phyloP scores from a whole-genome alignment of 2,797 vertebrate species.

The Syngnathus acus region DNA sequence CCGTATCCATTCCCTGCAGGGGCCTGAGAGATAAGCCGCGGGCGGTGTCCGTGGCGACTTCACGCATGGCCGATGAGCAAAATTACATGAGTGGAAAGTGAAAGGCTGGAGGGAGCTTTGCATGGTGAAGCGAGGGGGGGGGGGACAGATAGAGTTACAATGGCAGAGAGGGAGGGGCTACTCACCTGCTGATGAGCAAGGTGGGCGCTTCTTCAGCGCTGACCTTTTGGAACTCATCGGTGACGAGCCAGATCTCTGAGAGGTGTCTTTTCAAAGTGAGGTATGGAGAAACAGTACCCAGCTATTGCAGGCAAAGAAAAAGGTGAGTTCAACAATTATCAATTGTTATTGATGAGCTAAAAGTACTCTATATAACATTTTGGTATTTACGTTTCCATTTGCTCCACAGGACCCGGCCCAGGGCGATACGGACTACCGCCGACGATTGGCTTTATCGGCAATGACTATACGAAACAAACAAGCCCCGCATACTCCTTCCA shows the following conservation, averaged over 20 bases:
- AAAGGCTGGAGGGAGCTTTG: conserved; percentile 17
- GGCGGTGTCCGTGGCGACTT: conserved; percentile 52
- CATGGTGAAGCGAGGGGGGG: conserved; percentile 20
- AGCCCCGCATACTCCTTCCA: conserved; percentile 76
- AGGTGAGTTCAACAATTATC: conserved; percentile 48
- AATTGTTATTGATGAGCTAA: background rate
- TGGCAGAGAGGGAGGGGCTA: background rate
- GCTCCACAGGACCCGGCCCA: conserved; percentile 71
- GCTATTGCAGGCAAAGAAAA: conserved; percentile 65
- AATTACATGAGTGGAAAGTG: conserved; percentile 55
- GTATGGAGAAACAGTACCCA: conserved; percentile 61
- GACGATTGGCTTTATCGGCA: conserved; percentile 73
- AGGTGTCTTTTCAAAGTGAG: conserved; percentile 22
- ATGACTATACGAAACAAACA: conserved; percentile 73
- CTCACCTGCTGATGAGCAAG: background rate
- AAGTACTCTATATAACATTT: background rate
- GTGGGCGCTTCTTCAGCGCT: background rate
- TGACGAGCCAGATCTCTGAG: background rate
- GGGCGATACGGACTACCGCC: conserved; percentile 75
- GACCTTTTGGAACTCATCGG: background rate
- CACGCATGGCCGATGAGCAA: conserved; percentile 57
- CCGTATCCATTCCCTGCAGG: background rate
- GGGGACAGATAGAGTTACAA: conserved; percentile 64
- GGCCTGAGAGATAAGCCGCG: conserved; percentile 6
- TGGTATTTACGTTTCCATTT: background rate